phyloP scores from a whole-genome alignment of 2,797 vertebrate genomes.

The Iguana delicatissima region DNA sequence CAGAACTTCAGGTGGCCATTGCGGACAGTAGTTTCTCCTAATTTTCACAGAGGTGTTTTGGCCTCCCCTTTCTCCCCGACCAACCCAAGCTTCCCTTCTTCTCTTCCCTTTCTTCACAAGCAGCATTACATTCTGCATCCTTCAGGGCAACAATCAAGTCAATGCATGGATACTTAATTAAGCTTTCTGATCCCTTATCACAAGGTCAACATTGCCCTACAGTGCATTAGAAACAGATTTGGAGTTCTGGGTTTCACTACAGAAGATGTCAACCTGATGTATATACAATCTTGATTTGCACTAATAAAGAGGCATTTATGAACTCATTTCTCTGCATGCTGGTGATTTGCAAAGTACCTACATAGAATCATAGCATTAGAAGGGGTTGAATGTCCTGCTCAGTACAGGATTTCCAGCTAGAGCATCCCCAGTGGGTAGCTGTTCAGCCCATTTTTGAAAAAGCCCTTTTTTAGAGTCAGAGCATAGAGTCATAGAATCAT shows the following conservation, averaged over 20 bases:
- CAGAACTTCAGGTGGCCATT: too few relatives aligned
- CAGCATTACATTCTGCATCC: neutral
- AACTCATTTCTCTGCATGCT: neutral
- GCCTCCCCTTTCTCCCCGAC: neutral
- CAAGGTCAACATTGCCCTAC: too few relatives aligned
- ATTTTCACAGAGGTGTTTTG: neutral
- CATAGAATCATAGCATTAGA: neutral
- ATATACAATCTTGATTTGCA: neutral
- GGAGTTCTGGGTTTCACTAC: neutral
- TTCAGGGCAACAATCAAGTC: too few relatives aligned
- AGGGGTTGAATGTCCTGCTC: too few relatives aligned
- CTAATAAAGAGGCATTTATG: constrained; percentile 5
- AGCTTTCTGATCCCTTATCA: neutral
- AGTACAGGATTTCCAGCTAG: too few relatives aligned
- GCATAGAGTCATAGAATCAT: too few relatives aligned
- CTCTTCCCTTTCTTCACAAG: neutral
- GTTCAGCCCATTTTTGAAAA: too few relatives aligned
- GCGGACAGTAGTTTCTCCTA: neutral
- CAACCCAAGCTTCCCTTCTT: neutral
- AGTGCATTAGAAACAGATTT: neutral
- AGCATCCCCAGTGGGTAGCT: too few relatives aligned
- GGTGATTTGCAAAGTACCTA: neutral
- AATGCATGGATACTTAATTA: neutral
- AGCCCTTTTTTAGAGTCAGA: too few relatives aligned
- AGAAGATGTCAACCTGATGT: too few relatives aligned